Evolutionary conservation across 2,797 vertebrate species (phyloP), one percentile per base, ranked within the genome.

Genomic region (Sebastes cheni): DNA sequence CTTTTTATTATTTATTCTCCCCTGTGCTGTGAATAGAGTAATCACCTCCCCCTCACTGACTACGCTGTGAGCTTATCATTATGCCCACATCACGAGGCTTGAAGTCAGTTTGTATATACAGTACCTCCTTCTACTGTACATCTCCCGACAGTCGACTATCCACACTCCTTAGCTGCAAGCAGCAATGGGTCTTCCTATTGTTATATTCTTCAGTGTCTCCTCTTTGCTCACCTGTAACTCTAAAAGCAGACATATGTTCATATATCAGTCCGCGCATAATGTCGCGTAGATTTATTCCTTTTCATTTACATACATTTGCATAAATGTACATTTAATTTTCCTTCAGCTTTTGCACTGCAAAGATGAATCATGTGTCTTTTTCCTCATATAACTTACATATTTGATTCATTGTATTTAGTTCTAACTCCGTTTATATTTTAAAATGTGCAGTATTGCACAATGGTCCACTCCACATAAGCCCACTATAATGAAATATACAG

Each of bases 41-140:
- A 46, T 89, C 87, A 68, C 84, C 81, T 84, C 89, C 90, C 84
- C 85, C 88, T 86, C 84, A 42, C 80, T 54, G 68, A 75, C 77
- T 83, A 39, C 55, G 23, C 76, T 32, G 67, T 61, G 72, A 80
- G 84, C 80, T 86, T 76, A 86, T 89, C 85, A 56, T 83, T 85
- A 60, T 60, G 25, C 64, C 30, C 80, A 39, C 67, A 89, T 92
- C 90, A 79, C 58, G 74, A 73, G 64, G 72, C 75, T 80, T 74
- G 39, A 54, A 82, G 58, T 87, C 65, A 62, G 9, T 86, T 84
- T 62, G 50, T 23, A 61, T 42, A 42, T 68, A 34, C 66, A 67
- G 60, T 5, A 3, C 55, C 65, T 32, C 52, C 59, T 67, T 72
- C 62, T 54, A 22, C 64, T 61, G 18, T 58, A 14, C 50, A 29